A percentile compares a stretch with the other conserved stretches of the same genome.
Conservation (phyloP, 2,888 invertebrate species). For the Chrysodeixis includens region DNA sequence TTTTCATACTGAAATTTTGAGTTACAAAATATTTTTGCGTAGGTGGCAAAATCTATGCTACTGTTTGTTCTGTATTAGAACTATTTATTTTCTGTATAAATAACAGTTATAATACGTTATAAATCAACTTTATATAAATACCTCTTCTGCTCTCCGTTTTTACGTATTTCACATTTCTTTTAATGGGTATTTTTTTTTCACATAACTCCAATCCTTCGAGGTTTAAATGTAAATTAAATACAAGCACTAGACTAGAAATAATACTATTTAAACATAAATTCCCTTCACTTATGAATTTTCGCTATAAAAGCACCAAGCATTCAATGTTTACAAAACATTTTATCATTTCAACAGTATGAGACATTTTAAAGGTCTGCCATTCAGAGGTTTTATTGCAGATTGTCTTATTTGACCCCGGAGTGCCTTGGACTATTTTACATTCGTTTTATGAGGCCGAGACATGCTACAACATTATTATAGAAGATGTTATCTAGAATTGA, state of each 20-base stretch:
- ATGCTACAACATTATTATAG: conserved; percentile 38
- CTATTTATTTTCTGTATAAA: too few species aligned
- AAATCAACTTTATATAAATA: too few species aligned
- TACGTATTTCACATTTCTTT: too few species aligned
- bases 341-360: conserved; percentile 14
- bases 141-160: too few species aligned
- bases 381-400: conserved; percentile 47
- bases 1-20: not conserved
- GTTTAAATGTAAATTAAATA: not conserved
- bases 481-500: conserved; percentile 23
- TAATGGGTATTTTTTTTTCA: not conserved
- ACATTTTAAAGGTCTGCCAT: conserved; percentile 23
- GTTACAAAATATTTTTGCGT: not conserved
- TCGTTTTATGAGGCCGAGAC: conserved; percentile 44
- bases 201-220: not conserved
- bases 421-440: conserved; percentile 43
- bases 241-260: not conserved
- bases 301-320: not conserved
- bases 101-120: too few species aligned
- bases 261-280: not conserved
- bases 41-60: not conserved
- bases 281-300: not conserved
- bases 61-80: not conserved
- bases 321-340: conserved; percentile 1
- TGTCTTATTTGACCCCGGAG: conserved; percentile 47